Base-by-base conservation (phyloP, 2,888 invertebrate species). In the Clitarchus hookeri region DNA sequence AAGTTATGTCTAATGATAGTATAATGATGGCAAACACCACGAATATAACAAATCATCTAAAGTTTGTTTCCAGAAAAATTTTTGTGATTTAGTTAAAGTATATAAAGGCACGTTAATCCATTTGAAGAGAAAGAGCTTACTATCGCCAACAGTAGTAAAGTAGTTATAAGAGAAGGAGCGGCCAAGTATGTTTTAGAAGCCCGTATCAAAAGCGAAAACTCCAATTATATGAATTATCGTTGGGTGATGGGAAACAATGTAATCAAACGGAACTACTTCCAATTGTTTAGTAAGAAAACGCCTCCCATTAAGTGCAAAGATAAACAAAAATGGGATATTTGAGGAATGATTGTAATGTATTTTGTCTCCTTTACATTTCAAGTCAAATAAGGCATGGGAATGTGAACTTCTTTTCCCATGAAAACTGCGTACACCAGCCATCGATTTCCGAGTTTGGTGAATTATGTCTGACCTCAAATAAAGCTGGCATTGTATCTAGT, bases 371-470 rank as follows among this genome's bases (percentile, higher is more conserved):
- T 78, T 78, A 78, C 78, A 26, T 78, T 78, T 0, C 78, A 78
- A 8, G 78, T 6, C 78, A 78, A 78, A 1, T 6, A 25, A 78
- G 2, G 19, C 78, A 78, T 19, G 78, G 78, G 78, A 23, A 6
- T n/a, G 3, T 77, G 78, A 78, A 78, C 25, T 78, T 3, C 26
- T 78, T 78, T 2, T 78, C n/a, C n/a, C 78, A 78, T 53, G 85
- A 85, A 79, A 77, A 85, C 78, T 23, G 9, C 13, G 36, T 25
- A 48, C 25, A n/a, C 27, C 85, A 65, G n/a, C 78, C 77, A 11
- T 54, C 77, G 6, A 19, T 85, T 26, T 26, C 85, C 1, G 78
- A 77, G 13, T 54, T 54, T 77, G 85, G 85, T 36, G 44, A 77
- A 26, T 27, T 85, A 79, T 16, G 77, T 13, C 26, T 27, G 36